Evolutionary conservation across 2,888 invertebrate species (phyloP), one percentile per base, ranked within the genome.

Genomic region (Bruchidius siliquastri): DNA sequence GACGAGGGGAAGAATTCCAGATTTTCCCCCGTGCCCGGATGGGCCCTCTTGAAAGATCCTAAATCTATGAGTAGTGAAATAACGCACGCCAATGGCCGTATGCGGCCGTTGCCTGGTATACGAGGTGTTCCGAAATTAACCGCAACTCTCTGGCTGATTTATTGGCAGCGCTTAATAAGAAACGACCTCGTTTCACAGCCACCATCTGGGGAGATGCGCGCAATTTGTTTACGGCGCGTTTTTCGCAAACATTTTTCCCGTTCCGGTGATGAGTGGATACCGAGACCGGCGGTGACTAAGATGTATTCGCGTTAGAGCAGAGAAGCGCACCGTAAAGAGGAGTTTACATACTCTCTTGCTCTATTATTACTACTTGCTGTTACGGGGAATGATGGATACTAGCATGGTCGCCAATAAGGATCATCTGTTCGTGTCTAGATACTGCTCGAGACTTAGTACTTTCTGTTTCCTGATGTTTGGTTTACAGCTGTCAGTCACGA

Each of bases 111-210:
- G 21, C 10, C 68, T 68, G 10, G 21, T 74, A 74, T 72, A 74
- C 74, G 32, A 74, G 72, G 72, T 74, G 74, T 70, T 72, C 74
- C 71, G 68, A 74, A 74, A 74, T 74, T 74, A 74, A 74, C 74
- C 74, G 21, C 49, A 26, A 21, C 21, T 21, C 20, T 10, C 20
- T 3, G 20, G 22, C 66, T 72, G 74, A 72, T 74, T 74, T 74
- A 74, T 74, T 68, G 30, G 20, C 69, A 21, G 69, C 71, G 49
- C 49, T 13, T 49, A 49, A 49, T 49, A 49, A 49, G 49, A 49
- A 49, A 49, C 49, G 49, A 49, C 49, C 49, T 49, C 49, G 49
- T 49, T 49, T 49, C 49, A 18, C 49, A 49, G 49, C 49, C 49
- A 49, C 49, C 49, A 49, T 49, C 49, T 13, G 18, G 18, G 49